phyloP scores from a whole-genome alignment of 2,113 vertebrate genomes.

The Platysteira castanea region DNA sequence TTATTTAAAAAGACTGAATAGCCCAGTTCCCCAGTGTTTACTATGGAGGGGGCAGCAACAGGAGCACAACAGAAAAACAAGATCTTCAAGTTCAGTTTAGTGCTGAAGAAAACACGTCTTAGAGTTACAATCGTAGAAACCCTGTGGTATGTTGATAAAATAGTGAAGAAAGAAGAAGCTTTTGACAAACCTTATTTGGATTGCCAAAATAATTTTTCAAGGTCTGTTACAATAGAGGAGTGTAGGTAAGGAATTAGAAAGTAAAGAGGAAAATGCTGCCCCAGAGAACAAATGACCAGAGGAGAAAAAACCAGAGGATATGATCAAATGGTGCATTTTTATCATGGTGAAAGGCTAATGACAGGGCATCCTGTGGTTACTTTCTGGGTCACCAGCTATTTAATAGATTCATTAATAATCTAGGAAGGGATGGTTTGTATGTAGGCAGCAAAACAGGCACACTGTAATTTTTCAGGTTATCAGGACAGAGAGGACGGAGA shows the following conservation, averaged over 20 bases:
- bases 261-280: background rate
- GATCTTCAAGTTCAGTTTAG: background rate
- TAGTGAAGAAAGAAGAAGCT: background rate
- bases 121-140: background rate
- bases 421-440: background rate
- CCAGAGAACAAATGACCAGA: background rate
- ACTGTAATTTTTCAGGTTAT: background rate
- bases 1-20: background rate
- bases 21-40: background rate
- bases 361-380: background rate
- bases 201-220: background rate
- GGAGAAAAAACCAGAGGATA: background rate
- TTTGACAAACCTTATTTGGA: background rate
- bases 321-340: background rate
- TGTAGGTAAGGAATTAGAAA: background rate
- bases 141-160: background rate
- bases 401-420: slow-evolving; percentile 53
- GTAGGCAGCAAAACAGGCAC: background rate
- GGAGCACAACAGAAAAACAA: background rate
- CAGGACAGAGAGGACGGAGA: background rate
- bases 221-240: background rate
- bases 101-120: background rate
- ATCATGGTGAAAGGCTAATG: background rate
- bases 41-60: background rate
- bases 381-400: slow-evolving; percentile 12